Base-by-base conservation (phyloP, 1,140 invertebrate genomes). In the Microplitis demolitor region DNA sequence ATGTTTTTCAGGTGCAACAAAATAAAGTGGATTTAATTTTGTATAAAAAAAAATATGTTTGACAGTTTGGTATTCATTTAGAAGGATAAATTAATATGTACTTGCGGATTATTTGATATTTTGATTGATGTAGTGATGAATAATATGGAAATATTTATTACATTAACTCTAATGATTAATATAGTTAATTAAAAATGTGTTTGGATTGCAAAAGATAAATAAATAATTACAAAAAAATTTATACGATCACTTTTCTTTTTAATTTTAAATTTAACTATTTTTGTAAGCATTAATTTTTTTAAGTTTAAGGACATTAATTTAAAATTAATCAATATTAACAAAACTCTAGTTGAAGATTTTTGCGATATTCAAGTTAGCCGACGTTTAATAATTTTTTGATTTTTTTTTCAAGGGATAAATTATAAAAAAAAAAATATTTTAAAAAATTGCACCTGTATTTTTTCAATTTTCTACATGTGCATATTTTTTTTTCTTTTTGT, bases 151-250 rank as follows among this genome's bases (percentile, higher is more conserved):
- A 58, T 58, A 58, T 58, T 58, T 58, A 58, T 58, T 58, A 24
- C 56, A 58, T 31, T 54, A 11, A 54, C 51, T 54, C 16, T 24
- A 58, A 58, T 58, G 14, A 58, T 58, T 24, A 24, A 58, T 24
- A 24, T 58, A 24, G 24, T 24, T 24, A 24, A 24, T 24, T 8
- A 24, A 24, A 58, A 33, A 69, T 69, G 68, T 84, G 80, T 84
- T 84, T 84, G 78, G 74, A 80, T 79, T 83, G 80, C 75, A 78
- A 83, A 77, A 81, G 76, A 78, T 77, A 81, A 78, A 69, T 76
- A 70, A 78, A 80, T 73, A 78, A 24, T 24, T 58, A 82, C 73
- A 54, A 34, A 71, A 74, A 64, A 75, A 74, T 68, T 60, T 72
- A 9, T 13, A 73, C 68, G 53, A 37, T 37, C 34, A 60, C 13